Base-by-base conservation (phyloP, 2,797 vertebrate species). In the Hipposideros larvatus region DNA sequence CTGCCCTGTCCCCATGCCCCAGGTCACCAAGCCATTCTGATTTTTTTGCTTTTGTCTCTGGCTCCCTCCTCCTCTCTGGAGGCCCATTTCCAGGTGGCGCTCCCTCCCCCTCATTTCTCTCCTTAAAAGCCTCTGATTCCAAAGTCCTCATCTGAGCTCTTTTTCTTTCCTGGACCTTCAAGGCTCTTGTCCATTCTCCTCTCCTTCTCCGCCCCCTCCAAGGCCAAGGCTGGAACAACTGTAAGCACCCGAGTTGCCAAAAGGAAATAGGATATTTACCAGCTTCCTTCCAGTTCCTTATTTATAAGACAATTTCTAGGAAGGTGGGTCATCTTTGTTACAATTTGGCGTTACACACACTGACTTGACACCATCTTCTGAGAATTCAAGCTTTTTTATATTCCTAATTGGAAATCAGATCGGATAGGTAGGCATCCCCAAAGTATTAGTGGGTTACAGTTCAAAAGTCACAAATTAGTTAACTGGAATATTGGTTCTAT, bases 271-370 rank as follows among this genome's bases (percentile, higher is more conserved):
- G 48, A 34, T 57, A 79, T 28, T n/a, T 57, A 74, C 88, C 87
- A 83, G 46, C 31, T 83, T 94, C 85, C 85, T 90, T 95, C 85
- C 75, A 87, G 77, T n/a, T 86, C 41, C 70, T 74, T 86, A 46
- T 43, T 57, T 75, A 43, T 66, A 48, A 92, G 91, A 79, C 48
- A 73, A n/a, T 46, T 92, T 95, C 94, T 92, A 94, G 78, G 94
- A 95, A 96, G 91, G 70, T 22, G 10, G 16, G n/a, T 87, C 77
- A 66, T 82, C 77, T 77, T 79, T 85, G 13, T 55, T 94, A 34
- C 4, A 51, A 65, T 59, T 51, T 94, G 46, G 88, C 59, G 85
- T 61, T 55, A 37, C 11, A 63, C 31, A 24, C 48, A 55, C 18
- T 37, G 57, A 74, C 65, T 21, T 61, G 82, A 91, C 34, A 41